These are phyloP conservation scores for Papilio polyxenes DNA, from an alignment of 1,140 invertebrate species.

Conservation along the genomic window DNA sequence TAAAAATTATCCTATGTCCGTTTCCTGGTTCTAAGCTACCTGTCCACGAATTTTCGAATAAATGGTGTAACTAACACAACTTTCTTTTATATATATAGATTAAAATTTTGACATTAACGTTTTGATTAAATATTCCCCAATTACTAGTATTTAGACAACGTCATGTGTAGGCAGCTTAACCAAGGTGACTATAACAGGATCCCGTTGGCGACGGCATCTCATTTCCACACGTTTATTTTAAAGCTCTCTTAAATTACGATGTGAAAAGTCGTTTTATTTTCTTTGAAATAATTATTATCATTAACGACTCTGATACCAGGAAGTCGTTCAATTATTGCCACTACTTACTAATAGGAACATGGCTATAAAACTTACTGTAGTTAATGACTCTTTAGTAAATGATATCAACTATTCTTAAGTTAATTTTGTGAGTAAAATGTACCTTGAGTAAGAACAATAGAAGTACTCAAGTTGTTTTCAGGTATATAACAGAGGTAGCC, in stretches of 20 bases:
- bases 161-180: not conserved
- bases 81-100: no score
- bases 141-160: not conserved
- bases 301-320: conserved; percentile 1
- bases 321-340: conserved; percentile 11
- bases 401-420: not conserved
- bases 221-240: conserved; percentile 24
- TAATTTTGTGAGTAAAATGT: not conserved
- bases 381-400: not conserved
- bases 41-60: no score
- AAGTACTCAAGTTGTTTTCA: not conserved
- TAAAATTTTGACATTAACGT: not conserved
- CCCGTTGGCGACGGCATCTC: not conserved
- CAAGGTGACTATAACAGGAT: conserved; percentile 5
- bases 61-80: no score
- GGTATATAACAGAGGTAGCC: not conserved
- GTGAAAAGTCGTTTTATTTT: conserved; percentile 6
- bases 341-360: not conserved
- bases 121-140: not conserved
- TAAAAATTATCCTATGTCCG: no score
- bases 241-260: conserved; percentile 15
- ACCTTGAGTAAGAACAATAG: not conserved
- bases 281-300: conserved; percentile 7
- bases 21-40: no score
- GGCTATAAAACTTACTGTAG: not conserved